Evolutionary conservation across 2,797 vertebrate genomes (phyloP).

Genomic region (Pelochelys cantorii): DNA sequence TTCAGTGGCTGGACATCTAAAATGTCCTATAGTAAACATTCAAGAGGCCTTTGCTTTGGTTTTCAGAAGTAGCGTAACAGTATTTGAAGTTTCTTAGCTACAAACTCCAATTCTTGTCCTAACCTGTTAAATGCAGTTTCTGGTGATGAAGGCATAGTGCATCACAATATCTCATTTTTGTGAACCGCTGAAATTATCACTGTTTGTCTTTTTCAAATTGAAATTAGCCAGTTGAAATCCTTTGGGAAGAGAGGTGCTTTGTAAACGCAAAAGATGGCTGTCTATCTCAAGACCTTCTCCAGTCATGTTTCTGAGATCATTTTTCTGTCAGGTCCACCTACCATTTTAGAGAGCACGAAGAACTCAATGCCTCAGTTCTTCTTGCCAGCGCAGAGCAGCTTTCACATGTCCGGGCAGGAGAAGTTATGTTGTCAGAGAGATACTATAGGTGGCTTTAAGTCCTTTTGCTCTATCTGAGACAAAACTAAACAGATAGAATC

Average conservation of each 20-base stretch:
- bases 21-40: background rate
- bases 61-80: background rate
- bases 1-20: background rate
- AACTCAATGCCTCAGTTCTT: background rate
- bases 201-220: background rate
- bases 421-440: background rate
- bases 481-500: background rate
- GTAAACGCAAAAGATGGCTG: background rate
- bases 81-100: background rate
- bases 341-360: background rate
- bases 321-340: background rate
- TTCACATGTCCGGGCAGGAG: background rate
- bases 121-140: background rate
- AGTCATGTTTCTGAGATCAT: background rate
- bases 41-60: background rate
- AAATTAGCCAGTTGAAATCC: background rate
- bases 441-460: background rate
- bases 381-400: background rate
- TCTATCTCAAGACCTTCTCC: background rate
- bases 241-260: background rate
- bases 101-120: background rate
- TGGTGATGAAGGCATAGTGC: background rate
- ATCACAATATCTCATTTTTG: background rate
- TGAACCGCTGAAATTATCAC: background rate
- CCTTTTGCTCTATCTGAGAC: background rate